These are phyloP conservation scores for Tachysurus fulvidraco DNA, from an alignment of 2,113 vertebrate species.

Conservation along the genomic window DNA sequence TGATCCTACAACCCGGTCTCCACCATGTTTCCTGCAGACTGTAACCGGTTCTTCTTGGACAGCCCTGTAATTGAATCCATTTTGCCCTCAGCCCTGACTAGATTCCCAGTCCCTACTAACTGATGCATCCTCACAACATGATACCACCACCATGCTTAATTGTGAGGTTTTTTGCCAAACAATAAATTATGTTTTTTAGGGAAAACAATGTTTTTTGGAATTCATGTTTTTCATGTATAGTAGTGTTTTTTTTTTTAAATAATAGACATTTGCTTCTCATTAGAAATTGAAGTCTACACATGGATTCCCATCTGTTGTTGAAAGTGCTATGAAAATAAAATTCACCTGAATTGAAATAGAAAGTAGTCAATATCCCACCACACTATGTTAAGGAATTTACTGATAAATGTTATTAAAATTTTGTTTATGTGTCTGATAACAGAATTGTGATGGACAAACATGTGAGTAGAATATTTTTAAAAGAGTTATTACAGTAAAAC, in stretches of 20 bases:
- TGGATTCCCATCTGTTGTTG: neutral
- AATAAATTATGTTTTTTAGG: neutral
- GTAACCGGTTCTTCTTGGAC: neutral
- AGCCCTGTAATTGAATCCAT: neutral
- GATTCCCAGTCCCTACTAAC: neutral
- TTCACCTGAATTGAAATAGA: neutral
- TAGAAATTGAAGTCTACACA: neutral
- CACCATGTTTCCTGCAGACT: neutral
- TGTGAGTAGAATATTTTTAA: neutral
- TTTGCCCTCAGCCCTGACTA: neutral
- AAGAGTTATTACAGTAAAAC: slow-evolving; percentile 10
- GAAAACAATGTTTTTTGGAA: neutral
- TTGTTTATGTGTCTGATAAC: neutral
- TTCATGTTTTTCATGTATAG: neutral
- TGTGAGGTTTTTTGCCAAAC: neutral
- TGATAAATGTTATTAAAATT: neutral
- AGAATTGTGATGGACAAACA: neutral
- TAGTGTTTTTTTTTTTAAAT: neutral
- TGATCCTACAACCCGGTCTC: neutral
- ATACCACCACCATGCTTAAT: neutral
- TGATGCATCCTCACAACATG: neutral
- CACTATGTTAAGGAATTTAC: neutral
- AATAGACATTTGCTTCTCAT: neutral
- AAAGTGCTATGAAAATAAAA: neutral
- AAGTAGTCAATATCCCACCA: neutral